Percentiles rank a stretch among this genome's conserved stretches.
Evolutionary conservation across 2,888 invertebrate genomes (phyloP).

Genomic region (Nemoura dubitans): DNA sequence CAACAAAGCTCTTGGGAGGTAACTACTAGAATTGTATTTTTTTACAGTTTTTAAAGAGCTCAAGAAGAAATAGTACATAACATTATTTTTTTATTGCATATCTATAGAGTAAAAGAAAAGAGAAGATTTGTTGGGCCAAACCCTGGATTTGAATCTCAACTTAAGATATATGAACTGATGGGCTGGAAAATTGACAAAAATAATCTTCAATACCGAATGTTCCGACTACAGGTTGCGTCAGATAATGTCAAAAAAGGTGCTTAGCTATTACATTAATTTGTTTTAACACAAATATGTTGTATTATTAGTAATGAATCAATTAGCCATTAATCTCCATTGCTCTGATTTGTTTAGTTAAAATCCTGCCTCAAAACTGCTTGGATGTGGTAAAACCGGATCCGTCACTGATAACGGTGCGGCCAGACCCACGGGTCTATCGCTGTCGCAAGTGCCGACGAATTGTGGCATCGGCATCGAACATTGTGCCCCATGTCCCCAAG

Average conservation of each 20-base stretch:
- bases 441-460: slow-evolving; percentile 83
- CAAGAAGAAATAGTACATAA: slow-evolving; percentile 29
- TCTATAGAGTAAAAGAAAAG: slow-evolving; percentile 70
- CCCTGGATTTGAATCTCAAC: slow-evolving; percentile 80
- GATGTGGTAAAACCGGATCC: slow-evolving; percentile 85
- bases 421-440: slow-evolving; percentile 84
- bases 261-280: too few relatives aligned
- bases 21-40: slow-evolving; percentile 37
- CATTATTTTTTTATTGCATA: too few relatives aligned
- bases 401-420: slow-evolving; percentile 75
- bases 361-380: slow-evolving; percentile 79
- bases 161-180: slow-evolving; percentile 83
- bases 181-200: slow-evolving; percentile 73
- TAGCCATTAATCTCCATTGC: neutral
- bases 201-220: slow-evolving; percentile 77
- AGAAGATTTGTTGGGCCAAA: slow-evolving; percentile 81
- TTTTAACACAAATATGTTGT: neutral
- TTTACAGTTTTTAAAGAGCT: slow-evolving; percentile 23
- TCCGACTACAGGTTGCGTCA: slow-evolving; percentile 80
- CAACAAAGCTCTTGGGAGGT: slow-evolving; percentile 73
- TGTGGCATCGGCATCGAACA: slow-evolving; percentile 81
- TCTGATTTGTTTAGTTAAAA: slow-evolving; percentile 68
- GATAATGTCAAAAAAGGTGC: slow-evolving; percentile 79
- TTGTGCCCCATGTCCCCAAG: slow-evolving; percentile 75
- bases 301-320: slow-evolving; percentile 42